A percentile compares a stretch with the other conserved stretches of the same genome.
Evolutionary conservation across 2,888 invertebrate genomes (phyloP).

Genomic region (Meteorus cinctellus): DNA sequence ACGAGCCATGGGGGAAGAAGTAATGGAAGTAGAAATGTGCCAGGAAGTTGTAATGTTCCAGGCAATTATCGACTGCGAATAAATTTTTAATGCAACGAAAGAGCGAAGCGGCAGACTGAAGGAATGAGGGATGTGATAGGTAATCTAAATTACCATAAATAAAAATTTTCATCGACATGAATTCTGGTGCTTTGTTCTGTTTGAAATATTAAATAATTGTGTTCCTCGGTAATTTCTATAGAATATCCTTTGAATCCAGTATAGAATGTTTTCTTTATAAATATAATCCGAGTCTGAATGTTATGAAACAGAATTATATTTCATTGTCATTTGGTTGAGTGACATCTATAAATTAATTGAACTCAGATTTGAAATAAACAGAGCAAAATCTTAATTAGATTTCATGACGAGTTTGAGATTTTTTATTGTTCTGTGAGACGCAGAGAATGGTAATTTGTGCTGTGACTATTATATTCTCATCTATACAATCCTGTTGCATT

Average conservation of each 20-base stretch:
- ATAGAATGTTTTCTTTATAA: neutral
- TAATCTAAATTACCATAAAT: constrained; percentile 5
- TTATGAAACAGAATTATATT: too few species aligned
- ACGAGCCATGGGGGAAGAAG: constrained; percentile 39
- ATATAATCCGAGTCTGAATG: too few species aligned
- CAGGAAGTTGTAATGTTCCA: constrained; percentile 30
- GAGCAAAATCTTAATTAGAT: too few species aligned
- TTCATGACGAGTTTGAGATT: too few species aligned
- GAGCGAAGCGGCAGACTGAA: neutral
- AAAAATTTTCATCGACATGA: neutral
- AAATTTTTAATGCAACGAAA: constrained; percentile 39
- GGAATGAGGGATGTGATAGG: constrained; percentile 1
- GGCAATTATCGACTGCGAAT: constrained; percentile 49
- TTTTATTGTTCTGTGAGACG: too few species aligned
- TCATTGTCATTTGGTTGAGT: too few species aligned
- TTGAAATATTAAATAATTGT: constrained; percentile 7
- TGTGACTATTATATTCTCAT: constrained; percentile 49
- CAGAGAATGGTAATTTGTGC: constrained; percentile 43
- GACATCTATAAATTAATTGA: too few species aligned
- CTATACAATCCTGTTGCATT: constrained; percentile 63
- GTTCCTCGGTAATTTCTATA: neutral
- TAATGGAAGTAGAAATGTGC: constrained; percentile 37
- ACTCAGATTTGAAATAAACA: too few species aligned
- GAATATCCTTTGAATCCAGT: neutral
- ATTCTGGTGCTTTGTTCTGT: neutral